Percentiles rank a stretch among this genome's conserved stretches.
These are phyloP conservation scores for Mastacembelus armatus DNA, from an alignment of 2,797 vertebrate species.

Conservation along the genomic window DNA sequence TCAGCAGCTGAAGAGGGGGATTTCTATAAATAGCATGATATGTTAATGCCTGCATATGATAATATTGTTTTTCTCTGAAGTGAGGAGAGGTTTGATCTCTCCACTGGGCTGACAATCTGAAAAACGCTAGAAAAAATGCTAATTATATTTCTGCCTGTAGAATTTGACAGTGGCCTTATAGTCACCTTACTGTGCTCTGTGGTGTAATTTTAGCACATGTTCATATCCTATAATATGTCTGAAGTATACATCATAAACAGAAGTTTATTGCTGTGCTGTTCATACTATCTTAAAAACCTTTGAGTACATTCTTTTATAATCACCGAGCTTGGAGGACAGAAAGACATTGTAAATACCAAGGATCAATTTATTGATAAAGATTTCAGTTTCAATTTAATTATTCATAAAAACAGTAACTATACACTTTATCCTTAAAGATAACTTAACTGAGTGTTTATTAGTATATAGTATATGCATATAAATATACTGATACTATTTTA, in stretches of 20 bases:
- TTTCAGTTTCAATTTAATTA: no score
- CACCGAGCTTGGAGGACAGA: no score
- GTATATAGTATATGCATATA: no score
- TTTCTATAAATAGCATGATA: conserved; percentile 33
- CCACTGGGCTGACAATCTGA: neutral
- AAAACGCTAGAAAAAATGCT: neutral
- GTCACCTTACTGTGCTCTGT: neutral
- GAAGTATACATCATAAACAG: no score
- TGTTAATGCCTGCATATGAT: conserved; percentile 24
- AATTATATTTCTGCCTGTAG: neutral
- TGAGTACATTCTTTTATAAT: no score
- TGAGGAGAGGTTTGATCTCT: neutral
- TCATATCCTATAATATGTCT: neutral
- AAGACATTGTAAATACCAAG: no score
- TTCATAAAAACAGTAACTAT: no score
- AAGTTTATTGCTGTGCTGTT: neutral
- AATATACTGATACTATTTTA: no score
- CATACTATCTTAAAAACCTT: no score
- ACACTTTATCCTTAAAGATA: no score
- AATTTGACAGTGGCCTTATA: neutral
- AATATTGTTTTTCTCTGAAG: conserved; percentile 9
- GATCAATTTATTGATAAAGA: no score
- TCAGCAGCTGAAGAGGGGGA: conserved; percentile 10
- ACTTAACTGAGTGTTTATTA: no score
- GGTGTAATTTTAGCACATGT: conserved; percentile 13